phyloP scores from a whole-genome alignment of 37 sponge, comb jelly and placozoan species.

The Dysidea cf. avara region DNA sequence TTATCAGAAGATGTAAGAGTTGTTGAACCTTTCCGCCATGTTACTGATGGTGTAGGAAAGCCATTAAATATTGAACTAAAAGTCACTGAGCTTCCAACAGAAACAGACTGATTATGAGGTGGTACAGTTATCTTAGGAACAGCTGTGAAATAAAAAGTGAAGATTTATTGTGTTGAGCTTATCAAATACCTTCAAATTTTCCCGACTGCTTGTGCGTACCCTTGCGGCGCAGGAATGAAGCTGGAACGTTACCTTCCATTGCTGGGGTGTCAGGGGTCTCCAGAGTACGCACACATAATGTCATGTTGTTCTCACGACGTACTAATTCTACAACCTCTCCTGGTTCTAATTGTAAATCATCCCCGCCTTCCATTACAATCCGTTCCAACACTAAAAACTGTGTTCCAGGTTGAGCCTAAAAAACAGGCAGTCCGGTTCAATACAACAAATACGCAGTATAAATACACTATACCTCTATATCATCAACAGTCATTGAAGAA shows the following conservation, averaged over 20 bases:
- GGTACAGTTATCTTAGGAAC: conserved; percentile 64
- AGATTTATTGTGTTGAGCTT: too few species aligned
- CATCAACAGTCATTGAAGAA: too few species aligned
- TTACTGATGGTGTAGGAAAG: conserved; percentile 62
- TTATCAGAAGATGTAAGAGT: conserved; percentile 2
- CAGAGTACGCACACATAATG: conserved; percentile 31
- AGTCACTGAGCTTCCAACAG: conserved; percentile 38
- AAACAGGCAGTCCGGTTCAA: background rate
- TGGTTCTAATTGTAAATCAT: conserved; percentile 53
- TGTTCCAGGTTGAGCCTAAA: conserved; percentile 24
- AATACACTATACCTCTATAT: background rate
- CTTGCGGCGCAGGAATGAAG: conserved; percentile 36
- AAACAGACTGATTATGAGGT: conserved; percentile 38
- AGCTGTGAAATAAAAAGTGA: conserved; percentile 19
- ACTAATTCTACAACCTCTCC: conserved; percentile 69
- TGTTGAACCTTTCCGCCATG: conserved; percentile 47
- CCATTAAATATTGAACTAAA: conserved; percentile 77
- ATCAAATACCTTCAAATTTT: conserved; percentile 30
- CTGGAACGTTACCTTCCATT: conserved; percentile 50
- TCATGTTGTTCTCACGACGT: conserved; percentile 11
- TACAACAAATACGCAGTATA: background rate
- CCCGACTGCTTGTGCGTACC: conserved; percentile 11
- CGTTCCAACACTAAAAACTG: conserved; percentile 72
- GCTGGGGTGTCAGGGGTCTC: conserved; percentile 5
- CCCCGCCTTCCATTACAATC: conserved; percentile 69